A percentile compares a stretch with the other conserved stretches of the same genome.
phyloP scores from a whole-genome alignment of 1,140 invertebrate genomes.

The Theocolax elegans region DNA sequence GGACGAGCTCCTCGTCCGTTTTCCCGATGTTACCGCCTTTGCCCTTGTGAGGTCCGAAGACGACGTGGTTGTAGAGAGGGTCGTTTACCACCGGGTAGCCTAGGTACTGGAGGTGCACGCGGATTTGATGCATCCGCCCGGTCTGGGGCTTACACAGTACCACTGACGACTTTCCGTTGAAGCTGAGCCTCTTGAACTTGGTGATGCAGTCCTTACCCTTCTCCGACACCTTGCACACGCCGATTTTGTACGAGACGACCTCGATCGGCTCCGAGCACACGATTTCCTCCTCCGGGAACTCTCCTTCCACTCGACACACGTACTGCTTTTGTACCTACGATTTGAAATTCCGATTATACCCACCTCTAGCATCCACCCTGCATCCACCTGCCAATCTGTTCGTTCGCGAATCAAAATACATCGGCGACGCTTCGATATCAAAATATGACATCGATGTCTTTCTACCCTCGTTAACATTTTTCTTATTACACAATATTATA shows the following conservation, averaged over 20 bases:
- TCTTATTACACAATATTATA: too few relatives aligned
- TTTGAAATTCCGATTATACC: too few relatives aligned
- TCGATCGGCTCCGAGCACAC: conserved; percentile 90
- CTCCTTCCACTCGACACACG: conserved; percentile 94
- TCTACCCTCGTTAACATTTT: too few relatives aligned
- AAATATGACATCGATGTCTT: too few relatives aligned
- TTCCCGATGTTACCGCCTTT: conserved; percentile 93
- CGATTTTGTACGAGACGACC: conserved; percentile 94
- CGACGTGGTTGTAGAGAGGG: conserved; percentile 92
- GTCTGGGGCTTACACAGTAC: conserved; percentile 93
- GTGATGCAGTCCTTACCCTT: conserved; percentile 93
- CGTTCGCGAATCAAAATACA: too few relatives aligned
- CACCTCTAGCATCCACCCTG: too few relatives aligned
- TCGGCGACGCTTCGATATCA: too few relatives aligned
- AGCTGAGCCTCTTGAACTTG: conserved; percentile 88
- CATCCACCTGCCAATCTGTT: too few relatives aligned
- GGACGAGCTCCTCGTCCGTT: conserved; percentile 88
- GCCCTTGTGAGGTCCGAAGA: conserved; percentile 91
- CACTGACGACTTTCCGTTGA: conserved; percentile 89
- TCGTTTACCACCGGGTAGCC: conserved; percentile 98
- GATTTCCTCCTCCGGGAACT: conserved; percentile 91
- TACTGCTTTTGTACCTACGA: conserved; percentile 94
- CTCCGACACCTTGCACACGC: conserved; percentile 90
- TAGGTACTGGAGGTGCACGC: conserved; percentile 98
- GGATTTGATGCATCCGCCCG: conserved; percentile 98